Conservation (phyloP, 2,888 invertebrate genomes). For the Diplazon laetatorius region DNA sequence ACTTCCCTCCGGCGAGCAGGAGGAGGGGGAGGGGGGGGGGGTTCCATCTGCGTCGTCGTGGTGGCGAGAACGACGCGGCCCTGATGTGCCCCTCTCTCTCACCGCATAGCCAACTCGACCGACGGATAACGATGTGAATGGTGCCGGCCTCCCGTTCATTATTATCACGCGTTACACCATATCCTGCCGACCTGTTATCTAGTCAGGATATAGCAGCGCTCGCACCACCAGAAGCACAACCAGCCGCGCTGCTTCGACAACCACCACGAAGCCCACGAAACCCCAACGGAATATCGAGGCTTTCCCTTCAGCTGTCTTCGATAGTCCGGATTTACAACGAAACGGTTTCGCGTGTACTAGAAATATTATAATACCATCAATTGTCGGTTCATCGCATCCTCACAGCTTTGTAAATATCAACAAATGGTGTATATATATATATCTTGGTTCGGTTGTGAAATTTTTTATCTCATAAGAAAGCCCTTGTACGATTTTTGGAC, state of each 20-base stretch:
- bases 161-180: constrained; percentile 69
- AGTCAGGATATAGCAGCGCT: constrained; percentile 62
- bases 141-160: constrained; percentile 68
- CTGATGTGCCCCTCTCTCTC: constrained; percentile 56
- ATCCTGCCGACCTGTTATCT: constrained; percentile 67
- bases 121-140: constrained; percentile 67
- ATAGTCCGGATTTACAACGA: too few relatives aligned
- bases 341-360: too few relatives aligned
- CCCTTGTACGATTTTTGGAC: too few relatives aligned
- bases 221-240: constrained; percentile 36
- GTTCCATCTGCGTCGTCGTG: constrained; percentile 28
- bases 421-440: too few relatives aligned
- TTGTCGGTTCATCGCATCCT: too few relatives aligned
- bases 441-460: too few relatives aligned
- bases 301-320: constrained; percentile 27
- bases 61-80: constrained; percentile 58
- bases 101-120: constrained; percentile 48
- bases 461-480: too few relatives aligned
- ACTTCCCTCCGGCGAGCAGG: constrained; percentile 6
- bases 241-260: constrained; percentile 4
- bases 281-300: not conserved
- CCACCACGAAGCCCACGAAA: not conserved
- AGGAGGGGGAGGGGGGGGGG: too few relatives aligned
- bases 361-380: too few relatives aligned
- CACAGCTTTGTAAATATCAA: constrained; percentile 2